A percentile compares a stretch with the other conserved stretches of the same genome.
phyloP scores from a whole-genome alignment of 2,888 invertebrate species.

The Sturmia bella region DNA sequence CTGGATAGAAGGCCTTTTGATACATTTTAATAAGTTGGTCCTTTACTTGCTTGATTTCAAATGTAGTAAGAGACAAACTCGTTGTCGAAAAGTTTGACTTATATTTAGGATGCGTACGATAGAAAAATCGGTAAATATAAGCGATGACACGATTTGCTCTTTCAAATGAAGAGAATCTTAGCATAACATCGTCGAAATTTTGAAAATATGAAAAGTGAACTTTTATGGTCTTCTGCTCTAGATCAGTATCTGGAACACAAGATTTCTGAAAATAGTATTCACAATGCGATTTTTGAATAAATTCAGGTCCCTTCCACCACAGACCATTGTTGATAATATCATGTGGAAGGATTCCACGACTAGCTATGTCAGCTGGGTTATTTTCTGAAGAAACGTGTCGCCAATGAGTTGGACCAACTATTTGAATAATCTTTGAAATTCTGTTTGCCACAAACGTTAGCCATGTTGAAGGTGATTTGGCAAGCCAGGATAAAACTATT shows the following conservation, averaged over 20 bases:
- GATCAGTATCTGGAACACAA: not conserved
- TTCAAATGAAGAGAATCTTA: constrained; percentile 41
- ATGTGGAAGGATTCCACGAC: too few relatives aligned
- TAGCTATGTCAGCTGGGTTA: constrained; percentile 62
- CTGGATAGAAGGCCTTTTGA: not conserved
- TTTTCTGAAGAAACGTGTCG: constrained; percentile 48
- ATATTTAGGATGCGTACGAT: constrained; percentile 2
- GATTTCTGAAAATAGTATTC: too few relatives aligned
- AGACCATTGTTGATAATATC: too few relatives aligned
- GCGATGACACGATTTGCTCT: constrained; percentile 43
- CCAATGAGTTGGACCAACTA: constrained; percentile 19
- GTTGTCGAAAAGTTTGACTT: not conserved
- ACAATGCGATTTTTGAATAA: too few relatives aligned
- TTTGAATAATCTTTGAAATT: not conserved
- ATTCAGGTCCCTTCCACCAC: too few relatives aligned
- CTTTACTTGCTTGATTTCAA: constrained; percentile 1
- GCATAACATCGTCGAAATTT: constrained; percentile 10
- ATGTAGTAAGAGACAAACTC: not conserved
- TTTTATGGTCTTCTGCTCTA: constrained; percentile 39
- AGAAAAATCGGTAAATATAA: constrained; percentile 48
- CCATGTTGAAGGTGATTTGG: too few relatives aligned
- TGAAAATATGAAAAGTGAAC: constrained; percentile 2
- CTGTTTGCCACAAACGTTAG: too few relatives aligned
- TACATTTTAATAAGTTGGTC: not conserved
- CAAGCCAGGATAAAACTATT: too few relatives aligned